These are phyloP conservation scores for Tachina fera DNA, from an alignment of 2,888 invertebrate genomes.

Conservation along the genomic window DNA sequence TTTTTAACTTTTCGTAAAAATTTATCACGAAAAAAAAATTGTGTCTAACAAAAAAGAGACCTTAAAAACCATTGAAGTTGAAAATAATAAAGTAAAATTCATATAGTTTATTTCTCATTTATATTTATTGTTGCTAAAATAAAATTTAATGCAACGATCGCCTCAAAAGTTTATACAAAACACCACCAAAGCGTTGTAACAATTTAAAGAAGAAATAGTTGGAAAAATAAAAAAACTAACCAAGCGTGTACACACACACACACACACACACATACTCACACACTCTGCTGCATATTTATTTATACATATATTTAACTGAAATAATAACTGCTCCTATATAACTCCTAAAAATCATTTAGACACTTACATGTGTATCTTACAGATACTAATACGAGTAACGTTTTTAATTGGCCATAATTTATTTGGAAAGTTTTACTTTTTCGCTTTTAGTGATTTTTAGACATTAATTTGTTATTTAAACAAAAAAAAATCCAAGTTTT, in stretches of 20 bases:
- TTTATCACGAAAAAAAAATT: background rate
- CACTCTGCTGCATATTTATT: constrained; percentile 40
- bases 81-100: constrained; percentile 73
- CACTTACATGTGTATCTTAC: background rate
- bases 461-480: background rate
- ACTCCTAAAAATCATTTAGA: background rate
- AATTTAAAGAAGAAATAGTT: constrained; percentile 54
- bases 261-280: constrained; percentile 62
- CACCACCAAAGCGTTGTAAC: constrained; percentile 53
- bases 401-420: constrained; percentile 68
- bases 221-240: constrained; percentile 47
- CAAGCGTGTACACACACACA: constrained; percentile 66
- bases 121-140: constrained; percentile 35
- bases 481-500: background rate
- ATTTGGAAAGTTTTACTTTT: constrained; percentile 70
- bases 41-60: constrained; percentile 65
- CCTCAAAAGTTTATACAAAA: constrained; percentile 54
- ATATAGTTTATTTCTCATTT: constrained; percentile 39
- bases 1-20: constrained; percentile 24
- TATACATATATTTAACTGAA: constrained; percentile 53
- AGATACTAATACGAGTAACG: background rate
- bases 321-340: constrained; percentile 14
- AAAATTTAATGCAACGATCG: constrained; percentile 52
- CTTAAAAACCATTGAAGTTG: constrained; percentile 79
- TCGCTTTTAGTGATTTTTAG: background rate